Conservation (phyloP, 64 coral and sea anemone species). For the Montipora cactus region DNA sequence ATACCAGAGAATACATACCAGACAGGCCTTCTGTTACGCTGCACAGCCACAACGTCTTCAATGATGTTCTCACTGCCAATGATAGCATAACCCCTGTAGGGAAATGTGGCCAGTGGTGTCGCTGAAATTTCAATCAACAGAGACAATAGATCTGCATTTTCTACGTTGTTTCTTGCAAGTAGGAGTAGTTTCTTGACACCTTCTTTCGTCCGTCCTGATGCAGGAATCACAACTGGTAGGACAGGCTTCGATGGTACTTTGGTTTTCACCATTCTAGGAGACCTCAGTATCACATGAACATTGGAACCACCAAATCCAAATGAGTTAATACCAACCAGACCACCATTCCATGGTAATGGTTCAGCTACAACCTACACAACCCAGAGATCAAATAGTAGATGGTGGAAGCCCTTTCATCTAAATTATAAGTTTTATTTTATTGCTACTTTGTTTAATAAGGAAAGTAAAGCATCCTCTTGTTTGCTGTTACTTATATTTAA, state of each 20-base stretch:
- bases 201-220: conserved; percentile 82
- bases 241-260: not conserved
- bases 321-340: conserved; percentile 83
- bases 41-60: conserved; percentile 51
- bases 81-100: conserved; percentile 69
- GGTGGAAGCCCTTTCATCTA: no score
- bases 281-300: conserved; percentile 85
- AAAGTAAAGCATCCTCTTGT: no score
- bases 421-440: not conserved
- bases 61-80: conserved; percentile 62
- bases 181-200: conserved; percentile 66
- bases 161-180: conserved; percentile 51
- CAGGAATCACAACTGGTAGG: conserved; percentile 71
- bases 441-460: not conserved
- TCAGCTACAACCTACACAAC: conserved; percentile 76
- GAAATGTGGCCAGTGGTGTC: conserved; percentile 60
- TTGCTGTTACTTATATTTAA: no score
- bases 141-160: conserved; percentile 61
- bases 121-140: conserved; percentile 71
- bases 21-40: conserved; percentile 40
- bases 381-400: not conserved
- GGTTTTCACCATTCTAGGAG: conserved; percentile 31
- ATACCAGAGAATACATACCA: conserved; percentile 92
- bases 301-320: conserved; percentile 95
- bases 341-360: conserved; percentile 76